Base-by-base conservation (phyloP, 2,797 vertebrate species). In the Sebastes minor region DNA sequence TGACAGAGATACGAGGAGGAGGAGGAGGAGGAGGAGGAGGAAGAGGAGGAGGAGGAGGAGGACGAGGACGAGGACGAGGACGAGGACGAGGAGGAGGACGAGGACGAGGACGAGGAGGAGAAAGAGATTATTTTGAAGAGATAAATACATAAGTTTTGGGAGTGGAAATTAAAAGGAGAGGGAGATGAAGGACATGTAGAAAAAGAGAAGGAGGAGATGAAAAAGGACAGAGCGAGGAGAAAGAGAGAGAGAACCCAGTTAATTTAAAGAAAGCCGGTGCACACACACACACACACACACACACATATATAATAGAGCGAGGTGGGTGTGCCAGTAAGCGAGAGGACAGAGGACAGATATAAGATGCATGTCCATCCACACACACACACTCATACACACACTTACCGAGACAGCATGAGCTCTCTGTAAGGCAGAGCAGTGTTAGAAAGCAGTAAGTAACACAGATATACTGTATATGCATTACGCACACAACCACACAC, bases 371-470 rank as follows among this genome's bases (percentile, higher is more conserved):
- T 46, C 18, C 72, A 30, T 0, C 4, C 35, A 38, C 35, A 38
- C 79, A 75, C 79, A 75, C 71, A 42, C 61, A 73, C 73, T 30
- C 42, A 56, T 3, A 76, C 67, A 87, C 90, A 94, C 92, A 96
- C 94, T 95, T 94, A 95, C 95, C 94, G 89, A 92, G 81, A 90
- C 87, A 91, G 88, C 88, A 80, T 82, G 89, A 89, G 92, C 90
- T 93, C 94, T 95, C 93, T 95, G 94, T 91, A 92, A 92, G 82
- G 90, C 91, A 95, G 94, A 95, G 93, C 92, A 94, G 89, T 93
- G 91, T 95, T 91, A 94, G 92, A 94, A 84, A 74, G 94, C 88
- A 93, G 88, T 88, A 84, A 92, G 92, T 93, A 79, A 90, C 78
- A 91, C 38, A 66, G 3, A 52, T 30, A 66, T 27, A 67, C 42